Base-by-base conservation (phyloP, 2,888 invertebrate species). In the Cataglyphis livida region DNA sequence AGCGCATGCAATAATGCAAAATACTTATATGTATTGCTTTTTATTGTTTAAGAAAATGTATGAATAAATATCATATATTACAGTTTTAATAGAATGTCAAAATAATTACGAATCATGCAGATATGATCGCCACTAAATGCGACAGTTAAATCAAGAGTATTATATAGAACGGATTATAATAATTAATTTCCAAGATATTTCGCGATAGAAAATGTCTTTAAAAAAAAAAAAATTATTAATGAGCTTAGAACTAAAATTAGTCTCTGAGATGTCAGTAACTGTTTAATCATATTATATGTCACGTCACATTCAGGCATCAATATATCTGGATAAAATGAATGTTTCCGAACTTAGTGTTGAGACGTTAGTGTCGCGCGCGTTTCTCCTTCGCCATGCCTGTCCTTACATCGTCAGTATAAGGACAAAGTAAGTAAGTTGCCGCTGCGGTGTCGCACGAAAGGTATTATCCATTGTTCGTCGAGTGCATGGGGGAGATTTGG, bases 381-480 rank as follows among this genome's bases (percentile, higher is more conserved):
- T 51, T 51, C 51, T 51, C 12, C 38, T 51, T 48, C 21, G 18
- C 21, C 21, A 5, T 15, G 18, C 21, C 57, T 15, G n/a, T 21
- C 21, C 28, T 25, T 12, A 7, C 28, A 25, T 57, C 64, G 38
- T 41, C 54, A 59, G 70, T 78, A 66, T 59, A 78, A 71, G 71
- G 71, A 32, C 18, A 28, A 71, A 79, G 59, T 61, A 71, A 79
- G 59, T 59, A 71, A 71, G 44, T 71, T 71, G 71, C 44, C 54
- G 28, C 38, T 64, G 38, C 10, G 64, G 64, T 75, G 84, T 81
- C 62, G 59, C 61, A 38, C 12, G 64, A 28, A 54, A 74, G 38
- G 51, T 82, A 83, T 84, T 82, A 87, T 81, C 73, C 82, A 84
- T 88, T 84, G 90, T 88, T 89, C 76, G 70, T 54, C 32, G 74